phyloP scores from a whole-genome alignment of 2,797 vertebrate genomes.

The Luscinia megarhynchos region DNA sequence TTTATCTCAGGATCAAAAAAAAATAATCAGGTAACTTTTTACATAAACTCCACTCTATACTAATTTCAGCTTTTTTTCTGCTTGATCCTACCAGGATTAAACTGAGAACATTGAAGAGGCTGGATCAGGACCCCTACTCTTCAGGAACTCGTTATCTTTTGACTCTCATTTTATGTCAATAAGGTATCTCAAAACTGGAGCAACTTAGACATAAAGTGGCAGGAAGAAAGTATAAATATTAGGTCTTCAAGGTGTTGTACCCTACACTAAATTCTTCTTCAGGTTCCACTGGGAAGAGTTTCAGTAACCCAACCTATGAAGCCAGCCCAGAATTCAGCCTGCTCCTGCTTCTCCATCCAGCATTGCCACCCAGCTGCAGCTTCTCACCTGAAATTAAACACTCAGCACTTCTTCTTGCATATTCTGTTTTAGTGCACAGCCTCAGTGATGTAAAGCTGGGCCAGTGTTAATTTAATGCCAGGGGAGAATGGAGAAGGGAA shows the following conservation, averaged over 20 bases:
- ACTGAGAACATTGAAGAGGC: not conserved
- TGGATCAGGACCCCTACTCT: not conserved
- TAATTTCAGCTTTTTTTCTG: not conserved
- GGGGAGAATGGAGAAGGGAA: not conserved
- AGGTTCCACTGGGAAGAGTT: not conserved
- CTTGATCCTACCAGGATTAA: not conserved
- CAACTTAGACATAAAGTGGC: not conserved
- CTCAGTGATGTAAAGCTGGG: not conserved
- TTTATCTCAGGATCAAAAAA: not conserved
- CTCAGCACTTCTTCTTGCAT: not conserved
- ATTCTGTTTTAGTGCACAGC: not conserved
- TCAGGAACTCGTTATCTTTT: not conserved
- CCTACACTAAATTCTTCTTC: not conserved
- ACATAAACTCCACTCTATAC: not conserved
- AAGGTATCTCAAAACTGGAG: not conserved
- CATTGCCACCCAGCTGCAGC: fast-evolving
- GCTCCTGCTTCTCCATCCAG: not conserved
- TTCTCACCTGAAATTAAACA: not conserved
- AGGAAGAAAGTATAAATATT: not conserved
- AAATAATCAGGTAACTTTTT: not conserved
- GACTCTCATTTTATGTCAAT: not conserved
- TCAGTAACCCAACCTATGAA: not conserved
- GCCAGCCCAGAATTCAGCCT: not conserved
- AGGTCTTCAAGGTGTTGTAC: not conserved
- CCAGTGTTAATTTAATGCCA: conserved; percentile 10